Evolutionary conservation across 2,888 invertebrate species (phyloP), one percentile per base, ranked within the genome.

Genomic region (Tetramorium bicarinatum): DNA sequence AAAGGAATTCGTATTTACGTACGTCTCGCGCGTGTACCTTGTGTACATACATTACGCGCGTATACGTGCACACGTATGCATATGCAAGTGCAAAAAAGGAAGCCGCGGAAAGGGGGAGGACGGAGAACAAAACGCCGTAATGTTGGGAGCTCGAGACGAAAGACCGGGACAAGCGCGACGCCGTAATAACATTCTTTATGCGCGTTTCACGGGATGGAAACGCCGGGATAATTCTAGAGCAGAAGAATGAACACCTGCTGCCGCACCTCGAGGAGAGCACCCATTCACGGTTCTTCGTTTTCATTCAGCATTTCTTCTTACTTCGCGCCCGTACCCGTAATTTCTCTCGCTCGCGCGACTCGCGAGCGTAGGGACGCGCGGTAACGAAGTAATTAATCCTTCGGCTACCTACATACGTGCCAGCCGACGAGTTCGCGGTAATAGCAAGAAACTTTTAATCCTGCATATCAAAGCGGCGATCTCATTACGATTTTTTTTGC

Each of bases 271-370:
- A 52, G n/a, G 18, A 47, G 69, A 25, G 34, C 56, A 62, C 59
- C 62, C 85, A 83, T 85, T 87, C 87, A 83, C 69, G 54, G 41
- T 64, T 69, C 79, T 83, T 64, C 84, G 83, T 86, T 87, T 88
- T 85, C 85, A 85, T 84, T 88, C 82, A 82, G 34, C 75, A 66
- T 47, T 79, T 79, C 85, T 82, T 76, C 69, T 74, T 82, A 61
- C 38, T 52, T 54, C 29, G 47, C 79, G 21, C 21, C 21, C n/a
- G 44, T n/a, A 7, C 66, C 47, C 59, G 54, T 54, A 66, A 66
- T 77, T 66, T 66, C 77, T 52, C 66, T 66, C n/a, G n/a, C 61
- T 66, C 25, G 29, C 54, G n/a, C 77, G 66, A 52, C 64, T 76
- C 18, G 38, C 29, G 29, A 34, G 69, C 54, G 29, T n/a, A 52